Evolutionary conservation across 1,140 invertebrate species (phyloP).

Genomic region (Phenacoccus solenopsis): DNA sequence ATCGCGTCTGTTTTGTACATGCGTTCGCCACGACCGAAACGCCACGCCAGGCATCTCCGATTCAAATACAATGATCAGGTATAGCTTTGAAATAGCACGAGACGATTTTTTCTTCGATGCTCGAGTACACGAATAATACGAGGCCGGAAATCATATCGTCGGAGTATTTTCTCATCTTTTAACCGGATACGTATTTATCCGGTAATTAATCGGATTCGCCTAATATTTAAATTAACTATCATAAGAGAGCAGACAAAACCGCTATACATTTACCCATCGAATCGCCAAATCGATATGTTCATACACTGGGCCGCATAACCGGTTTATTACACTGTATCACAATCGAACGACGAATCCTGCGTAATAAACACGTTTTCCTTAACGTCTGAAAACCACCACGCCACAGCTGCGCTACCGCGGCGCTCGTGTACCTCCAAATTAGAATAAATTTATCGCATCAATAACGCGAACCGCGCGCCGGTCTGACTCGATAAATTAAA

Average conservation of each 20-base stretch:
- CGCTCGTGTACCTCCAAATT: neutral
- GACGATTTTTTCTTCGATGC: too few species aligned
- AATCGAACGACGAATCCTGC: neutral
- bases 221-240: too few species aligned
- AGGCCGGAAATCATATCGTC: too few species aligned
- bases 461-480: neutral
- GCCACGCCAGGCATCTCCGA: too few species aligned
- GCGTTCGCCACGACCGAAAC: neutral
- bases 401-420: neutral
- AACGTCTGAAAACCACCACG: neutral
- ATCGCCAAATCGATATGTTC: neutral
- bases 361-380: neutral
- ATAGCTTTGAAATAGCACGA: too few species aligned
- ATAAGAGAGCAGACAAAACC: too few species aligned
- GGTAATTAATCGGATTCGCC: neutral
- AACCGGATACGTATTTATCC: neutral
- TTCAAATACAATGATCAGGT: too few species aligned
- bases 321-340: neutral
- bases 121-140: too few species aligned
- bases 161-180: neutral
- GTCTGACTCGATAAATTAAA: too few species aligned
- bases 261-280: too few species aligned
- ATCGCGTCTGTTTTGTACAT: neutral
- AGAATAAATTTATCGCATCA: neutral
- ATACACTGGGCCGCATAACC: neutral